These are phyloP conservation scores for Ranitomeya variabilis DNA, from an alignment of 2,113 vertebrate genomes.

Conservation along the genomic window DNA sequence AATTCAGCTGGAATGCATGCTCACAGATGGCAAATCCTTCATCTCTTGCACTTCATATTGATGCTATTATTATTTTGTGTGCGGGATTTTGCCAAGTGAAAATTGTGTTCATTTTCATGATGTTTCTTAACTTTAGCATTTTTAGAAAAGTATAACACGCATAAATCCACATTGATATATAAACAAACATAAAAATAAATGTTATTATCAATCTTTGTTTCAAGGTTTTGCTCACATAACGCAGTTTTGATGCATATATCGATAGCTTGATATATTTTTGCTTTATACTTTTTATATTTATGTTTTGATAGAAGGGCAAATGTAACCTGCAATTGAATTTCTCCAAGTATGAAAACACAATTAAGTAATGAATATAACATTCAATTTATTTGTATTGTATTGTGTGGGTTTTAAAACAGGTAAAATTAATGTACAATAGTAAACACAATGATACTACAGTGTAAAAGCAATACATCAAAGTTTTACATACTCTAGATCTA, in stretches of 20 bases:
- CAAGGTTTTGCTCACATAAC: background rate
- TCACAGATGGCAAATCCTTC: constrained; percentile 51
- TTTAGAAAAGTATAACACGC: background rate
- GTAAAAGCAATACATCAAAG: background rate
- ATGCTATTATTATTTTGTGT: too few relatives aligned
- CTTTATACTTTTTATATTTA: background rate
- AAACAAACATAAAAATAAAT: background rate
- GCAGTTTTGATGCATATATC: background rate
- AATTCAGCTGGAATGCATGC: constrained; percentile 43
- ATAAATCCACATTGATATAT: background rate
- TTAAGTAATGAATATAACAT: background rate
- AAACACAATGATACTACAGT: background rate
- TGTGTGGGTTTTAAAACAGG: background rate
- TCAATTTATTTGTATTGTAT: background rate
- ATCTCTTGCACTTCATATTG: constrained; percentile 30
- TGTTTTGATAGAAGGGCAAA: background rate
- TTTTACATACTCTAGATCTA: background rate
- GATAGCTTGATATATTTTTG: background rate
- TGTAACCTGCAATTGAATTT: background rate
- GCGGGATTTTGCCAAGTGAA: background rate
- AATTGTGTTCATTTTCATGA: constrained; percentile 1
- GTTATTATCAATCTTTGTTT: background rate
- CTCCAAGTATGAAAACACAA: background rate
- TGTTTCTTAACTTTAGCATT: background rate
- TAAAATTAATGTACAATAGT: background rate